phyloP scores from a whole-genome alignment of 2,797 vertebrate species.

The Catharus ustulatus region DNA sequence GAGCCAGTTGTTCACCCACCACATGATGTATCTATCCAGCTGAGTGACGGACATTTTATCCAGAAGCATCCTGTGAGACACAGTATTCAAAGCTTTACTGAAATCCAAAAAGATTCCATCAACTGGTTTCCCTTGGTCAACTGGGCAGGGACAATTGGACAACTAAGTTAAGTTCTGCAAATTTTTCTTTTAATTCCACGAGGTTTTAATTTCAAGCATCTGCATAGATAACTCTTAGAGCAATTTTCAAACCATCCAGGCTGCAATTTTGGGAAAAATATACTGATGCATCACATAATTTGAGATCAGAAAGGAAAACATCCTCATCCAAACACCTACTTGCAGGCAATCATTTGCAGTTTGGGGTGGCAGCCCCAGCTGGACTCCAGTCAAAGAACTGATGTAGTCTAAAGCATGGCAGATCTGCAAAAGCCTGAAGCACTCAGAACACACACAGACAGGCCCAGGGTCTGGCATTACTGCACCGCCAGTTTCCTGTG shows the following conservation, averaged over 20 bases:
- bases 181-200: neutral
- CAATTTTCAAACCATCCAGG: neutral
- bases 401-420: rapidly evolving
- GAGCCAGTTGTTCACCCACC: neutral
- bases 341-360: neutral
- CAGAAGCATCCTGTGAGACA: neutral
- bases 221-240: neutral
- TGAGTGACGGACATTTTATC: neutral
- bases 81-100: rapidly evolving
- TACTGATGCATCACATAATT: neutral
- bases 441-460: rapidly evolving
- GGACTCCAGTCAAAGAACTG: neutral
- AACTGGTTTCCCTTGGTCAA: neutral
- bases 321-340: neutral
- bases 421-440: neutral
- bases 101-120: neutral
- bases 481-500: neutral
- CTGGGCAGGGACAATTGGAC: neutral
- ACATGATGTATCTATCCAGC: neutral
- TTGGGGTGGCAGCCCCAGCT: rapidly evolving
- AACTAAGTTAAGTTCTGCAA: neutral
- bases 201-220: neutral
- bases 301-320: neutral
- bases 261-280: neutral
- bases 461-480: neutral